Evolutionary conservation across 1,140 invertebrate genomes (phyloP).

Genomic region (Lerema accius): DNA sequence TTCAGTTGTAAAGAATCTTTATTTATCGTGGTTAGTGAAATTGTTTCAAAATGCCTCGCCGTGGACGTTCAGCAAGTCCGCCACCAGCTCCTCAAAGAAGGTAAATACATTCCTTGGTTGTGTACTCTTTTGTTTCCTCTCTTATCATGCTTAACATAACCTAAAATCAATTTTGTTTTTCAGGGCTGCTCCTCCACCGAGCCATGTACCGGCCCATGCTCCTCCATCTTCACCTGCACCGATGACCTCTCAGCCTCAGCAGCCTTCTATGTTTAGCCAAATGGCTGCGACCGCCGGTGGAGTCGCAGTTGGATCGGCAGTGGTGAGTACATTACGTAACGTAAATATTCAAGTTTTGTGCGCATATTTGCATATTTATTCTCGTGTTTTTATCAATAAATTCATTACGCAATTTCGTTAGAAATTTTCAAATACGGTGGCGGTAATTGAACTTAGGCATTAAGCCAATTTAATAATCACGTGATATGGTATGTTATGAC

Average conservation of each 20-base stretch:
- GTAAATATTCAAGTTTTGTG: constrained; percentile 40
- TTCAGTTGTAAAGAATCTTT: neutral
- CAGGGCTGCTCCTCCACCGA: constrained; percentile 79
- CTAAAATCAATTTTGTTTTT: constrained; percentile 56
- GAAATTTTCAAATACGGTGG: constrained; percentile 19
- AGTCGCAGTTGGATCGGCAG: constrained; percentile 93
- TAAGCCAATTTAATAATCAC: constrained; percentile 50
- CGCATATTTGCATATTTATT: constrained; percentile 8
- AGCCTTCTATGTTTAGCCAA: constrained; percentile 89
- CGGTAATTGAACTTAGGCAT: constrained; percentile 44
- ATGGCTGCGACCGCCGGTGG: constrained; percentile 96
- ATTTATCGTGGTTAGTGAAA: constrained; percentile 1
- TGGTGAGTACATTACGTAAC: constrained; percentile 84
- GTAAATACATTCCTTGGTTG: constrained; percentile 64
- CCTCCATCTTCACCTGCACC: constrained; percentile 85
- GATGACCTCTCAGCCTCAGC: constrained; percentile 75
- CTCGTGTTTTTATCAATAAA: neutral
- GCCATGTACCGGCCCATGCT: constrained; percentile 81
- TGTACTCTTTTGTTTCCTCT: constrained; percentile 14
- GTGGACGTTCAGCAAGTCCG: constrained; percentile 88
- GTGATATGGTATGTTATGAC: constrained; percentile 53
- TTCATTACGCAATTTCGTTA: constrained; percentile 33
- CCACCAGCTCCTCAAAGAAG: constrained; percentile 84
- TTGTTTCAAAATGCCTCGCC: constrained; percentile 87
- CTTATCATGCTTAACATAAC: constrained; percentile 40